Evolutionary conservation across 2,888 invertebrate species (phyloP).

Genomic region (Laothoe populi): DNA sequence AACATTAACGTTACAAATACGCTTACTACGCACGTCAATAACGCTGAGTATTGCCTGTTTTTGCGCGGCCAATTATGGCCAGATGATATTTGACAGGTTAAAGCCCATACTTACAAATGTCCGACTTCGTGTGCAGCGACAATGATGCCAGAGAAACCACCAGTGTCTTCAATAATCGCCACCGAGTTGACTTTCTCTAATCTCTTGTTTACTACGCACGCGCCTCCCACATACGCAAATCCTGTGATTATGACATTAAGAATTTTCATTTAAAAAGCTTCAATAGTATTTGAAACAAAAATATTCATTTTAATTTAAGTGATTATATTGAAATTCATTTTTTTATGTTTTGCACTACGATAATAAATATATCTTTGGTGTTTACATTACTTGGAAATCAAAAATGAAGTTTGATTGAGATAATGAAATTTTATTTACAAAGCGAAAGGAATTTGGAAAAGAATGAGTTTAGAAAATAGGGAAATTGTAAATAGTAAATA

Average conservation of each 20-base stretch:
- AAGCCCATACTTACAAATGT: constrained; percentile 95
- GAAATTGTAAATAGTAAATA: background rate
- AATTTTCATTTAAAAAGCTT: background rate
- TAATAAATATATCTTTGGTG: too few relatives aligned
- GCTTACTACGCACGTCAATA: too few relatives aligned
- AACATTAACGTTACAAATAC: too few relatives aligned
- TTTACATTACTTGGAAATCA: too few relatives aligned
- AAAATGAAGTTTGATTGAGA: background rate
- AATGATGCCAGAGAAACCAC: constrained; percentile 98
- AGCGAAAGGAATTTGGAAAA: constrained; percentile 1
- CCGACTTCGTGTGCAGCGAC: constrained; percentile 98
- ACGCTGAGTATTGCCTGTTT: too few relatives aligned
- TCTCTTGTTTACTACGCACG: constrained; percentile 97
- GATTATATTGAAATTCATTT: too few relatives aligned
- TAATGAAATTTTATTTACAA: constrained; percentile 9
- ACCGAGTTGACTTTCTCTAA: constrained; percentile 98
- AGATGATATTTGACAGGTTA: too few relatives aligned
- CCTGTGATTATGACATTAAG: constrained; percentile 81
- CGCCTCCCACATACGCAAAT: constrained; percentile 98
- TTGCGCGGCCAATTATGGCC: too few relatives aligned
- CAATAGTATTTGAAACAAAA: background rate
- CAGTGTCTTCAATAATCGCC: constrained; percentile 98
- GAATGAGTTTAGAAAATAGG: background rate
- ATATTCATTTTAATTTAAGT: too few relatives aligned
- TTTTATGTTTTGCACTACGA: background rate